phyloP scores from a whole-genome alignment of 2,797 vertebrate species.

The Australoheros facetus region DNA sequence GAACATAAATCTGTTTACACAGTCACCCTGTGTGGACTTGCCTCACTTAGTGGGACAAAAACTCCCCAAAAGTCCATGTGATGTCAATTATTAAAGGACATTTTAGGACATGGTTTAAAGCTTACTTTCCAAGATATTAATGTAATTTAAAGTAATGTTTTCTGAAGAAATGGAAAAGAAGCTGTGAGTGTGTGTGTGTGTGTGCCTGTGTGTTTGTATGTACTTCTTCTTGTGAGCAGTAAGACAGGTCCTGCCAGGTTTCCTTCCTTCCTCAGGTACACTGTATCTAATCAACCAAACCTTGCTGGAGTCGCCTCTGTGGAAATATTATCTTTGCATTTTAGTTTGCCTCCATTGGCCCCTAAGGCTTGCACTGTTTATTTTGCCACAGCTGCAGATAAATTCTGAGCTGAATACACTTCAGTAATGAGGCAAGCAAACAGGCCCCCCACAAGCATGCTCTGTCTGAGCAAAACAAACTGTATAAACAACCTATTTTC shows the following conservation, averaged over 20 bases:
- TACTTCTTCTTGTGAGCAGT: slow-evolving; percentile 7
- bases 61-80: background rate
- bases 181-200: no score
- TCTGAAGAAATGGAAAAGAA: background rate
- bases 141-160: background rate
- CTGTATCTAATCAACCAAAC: slow-evolving; percentile 76
- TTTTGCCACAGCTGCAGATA: slow-evolving; percentile 68
- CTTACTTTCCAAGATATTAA: background rate
- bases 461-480: slow-evolving; percentile 50
- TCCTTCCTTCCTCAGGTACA: slow-evolving; percentile 56
- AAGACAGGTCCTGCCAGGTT: slow-evolving; percentile 53
- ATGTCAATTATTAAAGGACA: background rate
- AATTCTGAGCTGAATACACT: slow-evolving; percentile 61
- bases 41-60: background rate
- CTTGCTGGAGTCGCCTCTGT: slow-evolving; percentile 50
- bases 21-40: background rate
- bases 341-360: slow-evolving; percentile 67
- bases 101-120: background rate
- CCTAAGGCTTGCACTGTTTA: slow-evolving; percentile 62
- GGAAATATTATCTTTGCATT: slow-evolving; percentile 73
- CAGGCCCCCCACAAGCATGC: slow-evolving; percentile 29
- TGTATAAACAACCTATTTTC: background rate
- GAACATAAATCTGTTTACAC: slow-evolving; percentile 16
- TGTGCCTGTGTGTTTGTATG: background rate
- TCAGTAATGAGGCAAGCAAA: slow-evolving; percentile 61